Evolutionary conservation across 1,140 invertebrate species (phyloP).

Genomic region (Drosophila mojavensis): DNA sequence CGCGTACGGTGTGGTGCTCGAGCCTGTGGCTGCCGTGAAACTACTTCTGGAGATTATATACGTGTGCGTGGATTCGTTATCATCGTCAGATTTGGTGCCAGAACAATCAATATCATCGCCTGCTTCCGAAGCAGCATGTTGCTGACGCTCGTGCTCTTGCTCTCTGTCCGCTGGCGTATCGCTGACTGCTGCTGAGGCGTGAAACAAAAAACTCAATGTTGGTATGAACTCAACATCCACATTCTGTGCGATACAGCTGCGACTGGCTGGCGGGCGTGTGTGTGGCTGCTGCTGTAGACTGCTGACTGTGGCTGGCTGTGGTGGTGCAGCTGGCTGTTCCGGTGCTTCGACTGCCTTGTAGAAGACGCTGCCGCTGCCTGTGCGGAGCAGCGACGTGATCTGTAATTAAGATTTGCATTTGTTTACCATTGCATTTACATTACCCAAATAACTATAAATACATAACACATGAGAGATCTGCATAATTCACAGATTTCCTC

Average conservation of each 20-base stretch:
- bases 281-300: constrained; percentile 18
- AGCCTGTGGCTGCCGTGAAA: constrained; percentile 44
- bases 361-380: constrained; percentile 61
- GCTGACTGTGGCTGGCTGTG: neutral
- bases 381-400: constrained; percentile 77
- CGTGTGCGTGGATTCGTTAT: constrained; percentile 68
- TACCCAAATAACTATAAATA: neutral
- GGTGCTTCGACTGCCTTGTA: constrained; percentile 64
- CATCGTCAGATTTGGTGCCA: constrained; percentile 39
- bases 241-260: constrained; percentile 25
- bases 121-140: constrained; percentile 49
- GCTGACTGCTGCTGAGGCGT: constrained; percentile 23
- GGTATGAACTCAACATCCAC: constrained; percentile 75
- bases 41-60: constrained; percentile 74
- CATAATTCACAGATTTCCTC: constrained; percentile 5
- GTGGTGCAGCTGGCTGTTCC: constrained; percentile 33
- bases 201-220: constrained; percentile 68
- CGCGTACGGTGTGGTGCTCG: constrained; percentile 66
- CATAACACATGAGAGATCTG: neutral
- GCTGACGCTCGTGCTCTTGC: constrained; percentile 36
- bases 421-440: neutral
- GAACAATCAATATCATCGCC: constrained; percentile 19
- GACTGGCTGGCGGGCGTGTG: neutral
- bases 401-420: constrained; percentile 36
- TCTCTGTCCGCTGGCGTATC: constrained; percentile 19